Percentiles rank a stretch among this genome's conserved stretches.
Evolutionary conservation across 2,888 invertebrate genomes (phyloP).

Genomic region (Schrankia costaestrigalis): DNA sequence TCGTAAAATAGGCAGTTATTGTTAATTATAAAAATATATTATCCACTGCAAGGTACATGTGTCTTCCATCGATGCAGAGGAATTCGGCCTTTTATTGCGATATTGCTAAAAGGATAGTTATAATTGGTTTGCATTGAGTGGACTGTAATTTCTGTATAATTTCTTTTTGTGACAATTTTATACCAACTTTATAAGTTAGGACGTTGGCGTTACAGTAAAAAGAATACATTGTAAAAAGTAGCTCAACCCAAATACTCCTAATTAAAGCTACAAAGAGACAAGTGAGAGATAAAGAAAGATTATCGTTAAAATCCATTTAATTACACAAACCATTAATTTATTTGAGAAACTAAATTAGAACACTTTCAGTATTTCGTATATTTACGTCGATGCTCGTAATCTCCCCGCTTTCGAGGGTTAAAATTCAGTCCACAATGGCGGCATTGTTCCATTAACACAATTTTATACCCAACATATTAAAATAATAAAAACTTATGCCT

Average conservation of each 20-base stretch:
- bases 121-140: too few relatives aligned
- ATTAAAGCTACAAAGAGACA: slow-evolving; percentile 16
- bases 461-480: slow-evolving; percentile 80
- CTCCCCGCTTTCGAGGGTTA: slow-evolving; percentile 54
- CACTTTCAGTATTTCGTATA: slow-evolving; percentile 46
- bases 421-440: slow-evolving; percentile 62
- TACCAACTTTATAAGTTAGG: too few relatives aligned
- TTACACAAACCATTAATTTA: slow-evolving; percentile 39
- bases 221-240: too few relatives aligned
- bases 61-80: too few relatives aligned
- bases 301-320: slow-evolving; percentile 33
- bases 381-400: slow-evolving; percentile 61
- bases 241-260: slow-evolving; percentile 10
- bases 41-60: too few relatives aligned
- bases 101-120: too few relatives aligned
- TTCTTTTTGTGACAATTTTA: too few relatives aligned
- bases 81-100: too few relatives aligned
- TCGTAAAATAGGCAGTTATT: too few relatives aligned
- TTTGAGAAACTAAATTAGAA: slow-evolving; percentile 48
- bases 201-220: background rate
- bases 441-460: slow-evolving; percentile 78
- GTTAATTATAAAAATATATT: too few relatives aligned
- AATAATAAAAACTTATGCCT: slow-evolving; percentile 82
- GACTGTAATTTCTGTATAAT: too few relatives aligned
- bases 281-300: slow-evolving; percentile 28